These are phyloP conservation scores for Drosophila grimshawi DNA, from an alignment of 1,140 invertebrate species.

Conservation along the genomic window DNA sequence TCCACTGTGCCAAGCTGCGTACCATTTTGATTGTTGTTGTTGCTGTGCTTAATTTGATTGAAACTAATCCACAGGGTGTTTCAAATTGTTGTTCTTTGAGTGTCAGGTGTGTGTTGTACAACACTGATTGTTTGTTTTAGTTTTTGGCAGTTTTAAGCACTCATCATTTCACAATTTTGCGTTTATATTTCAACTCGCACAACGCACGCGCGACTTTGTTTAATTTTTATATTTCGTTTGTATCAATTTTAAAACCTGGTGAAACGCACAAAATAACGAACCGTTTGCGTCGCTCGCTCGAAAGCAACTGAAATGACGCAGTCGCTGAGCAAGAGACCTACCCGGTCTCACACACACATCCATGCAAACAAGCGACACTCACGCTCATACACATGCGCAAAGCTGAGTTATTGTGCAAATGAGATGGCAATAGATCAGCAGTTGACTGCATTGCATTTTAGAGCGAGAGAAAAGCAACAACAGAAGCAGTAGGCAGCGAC, in stretches of 20 bases:
- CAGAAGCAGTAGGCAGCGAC: slow-evolving; percentile 4
- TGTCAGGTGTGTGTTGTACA: slow-evolving; percentile 1
- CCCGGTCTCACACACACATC: slow-evolving; percentile 19
- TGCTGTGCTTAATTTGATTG: slow-evolving; percentile 29
- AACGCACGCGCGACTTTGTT: slow-evolving; percentile 67
- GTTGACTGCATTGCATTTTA: slow-evolving; percentile 51
- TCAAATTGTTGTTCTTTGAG: slow-evolving; percentile 35
- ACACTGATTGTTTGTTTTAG: slow-evolving; percentile 20
- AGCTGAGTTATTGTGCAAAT: slow-evolving; percentile 32
- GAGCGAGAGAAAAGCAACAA: slow-evolving; percentile 46
- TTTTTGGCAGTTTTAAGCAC: slow-evolving; percentile 53
- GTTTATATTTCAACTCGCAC: slow-evolving; percentile 68
- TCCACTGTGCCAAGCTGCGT: slow-evolving; percentile 93
- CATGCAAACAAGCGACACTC: neutral
- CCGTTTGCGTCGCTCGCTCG: slow-evolving; percentile 67
- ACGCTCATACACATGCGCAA: slow-evolving; percentile 29
- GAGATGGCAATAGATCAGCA: slow-evolving; percentile 12
- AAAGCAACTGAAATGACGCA: slow-evolving; percentile 70
- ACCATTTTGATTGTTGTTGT: slow-evolving; percentile 87
- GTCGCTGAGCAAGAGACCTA: slow-evolving; percentile 26
- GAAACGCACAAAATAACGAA: slow-evolving; percentile 48
- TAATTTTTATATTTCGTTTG: slow-evolving; percentile 18
- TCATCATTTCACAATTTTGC: slow-evolving; percentile 51
- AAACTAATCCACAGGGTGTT: slow-evolving; percentile 72
- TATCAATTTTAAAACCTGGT: slow-evolving; percentile 5